Conservation (phyloP, 2,113 vertebrate species). For the Pteronura brasiliensis region DNA sequence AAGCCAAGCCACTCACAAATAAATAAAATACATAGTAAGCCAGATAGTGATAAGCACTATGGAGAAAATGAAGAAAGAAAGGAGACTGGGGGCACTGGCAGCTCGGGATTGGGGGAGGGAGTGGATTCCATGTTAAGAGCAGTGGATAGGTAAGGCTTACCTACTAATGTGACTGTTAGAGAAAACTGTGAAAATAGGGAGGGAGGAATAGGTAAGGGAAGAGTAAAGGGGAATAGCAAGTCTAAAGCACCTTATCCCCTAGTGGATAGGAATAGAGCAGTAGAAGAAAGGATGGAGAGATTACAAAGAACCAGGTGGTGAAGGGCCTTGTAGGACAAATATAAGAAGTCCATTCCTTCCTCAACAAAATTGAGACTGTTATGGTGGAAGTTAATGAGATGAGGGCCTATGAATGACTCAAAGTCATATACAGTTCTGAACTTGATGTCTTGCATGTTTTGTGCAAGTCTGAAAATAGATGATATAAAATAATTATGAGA, state of each 20-base stretch:
- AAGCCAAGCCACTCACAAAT: background rate
- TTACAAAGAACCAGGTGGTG: background rate
- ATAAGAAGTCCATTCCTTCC: background rate
- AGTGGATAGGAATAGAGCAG: background rate
- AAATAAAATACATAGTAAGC: background rate
- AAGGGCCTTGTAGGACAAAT: background rate
- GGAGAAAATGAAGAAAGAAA: slow-evolving; percentile 13
- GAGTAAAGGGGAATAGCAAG: background rate
- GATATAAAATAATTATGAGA: slow-evolving; percentile 30
- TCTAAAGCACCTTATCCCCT: background rate
- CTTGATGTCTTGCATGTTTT: background rate
- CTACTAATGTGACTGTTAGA: background rate
- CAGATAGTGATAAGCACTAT: background rate
- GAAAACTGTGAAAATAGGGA: background rate
- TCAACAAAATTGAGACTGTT: background rate
- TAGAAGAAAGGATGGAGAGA: background rate
- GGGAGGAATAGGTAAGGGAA: background rate
- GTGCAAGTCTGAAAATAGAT: background rate
- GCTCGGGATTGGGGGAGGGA: background rate
- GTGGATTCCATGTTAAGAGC: background rate
- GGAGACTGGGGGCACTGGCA: background rate
- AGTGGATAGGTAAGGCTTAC: background rate
- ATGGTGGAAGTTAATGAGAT: background rate
- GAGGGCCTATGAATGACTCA: background rate
- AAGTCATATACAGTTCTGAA: background rate